A percentile compares a stretch with the other conserved stretches of the same genome.
Evolutionary conservation across 2,113 vertebrate species (phyloP).

Genomic region (Diadophis punctatus): DNA sequence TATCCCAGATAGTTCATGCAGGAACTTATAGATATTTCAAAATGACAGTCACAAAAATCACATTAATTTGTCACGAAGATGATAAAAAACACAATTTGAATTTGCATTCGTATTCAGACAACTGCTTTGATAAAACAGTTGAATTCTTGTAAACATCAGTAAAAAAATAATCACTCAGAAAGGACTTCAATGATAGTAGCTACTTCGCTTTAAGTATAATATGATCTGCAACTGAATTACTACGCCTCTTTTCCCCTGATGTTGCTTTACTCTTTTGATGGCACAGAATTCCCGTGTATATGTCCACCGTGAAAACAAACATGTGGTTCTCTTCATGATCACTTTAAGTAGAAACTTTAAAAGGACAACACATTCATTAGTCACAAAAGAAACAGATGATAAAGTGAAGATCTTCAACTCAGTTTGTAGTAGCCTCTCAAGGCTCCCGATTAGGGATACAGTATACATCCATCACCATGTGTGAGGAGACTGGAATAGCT

Average conservation of each 20-base stretch:
- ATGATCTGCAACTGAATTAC: background rate
- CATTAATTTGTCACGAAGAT: background rate
- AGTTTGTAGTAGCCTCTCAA: background rate
- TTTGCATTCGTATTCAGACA: conserved; percentile 34
- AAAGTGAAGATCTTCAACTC: background rate
- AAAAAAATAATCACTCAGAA: conserved; percentile 46
- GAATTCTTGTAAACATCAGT: conserved; percentile 35
- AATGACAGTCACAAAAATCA: background rate
- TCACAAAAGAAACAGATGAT: background rate
- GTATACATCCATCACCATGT: background rate
- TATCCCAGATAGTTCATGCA: background rate
- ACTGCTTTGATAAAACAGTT: conserved; percentile 37
- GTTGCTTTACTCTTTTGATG: background rate
- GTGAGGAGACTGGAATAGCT: background rate
- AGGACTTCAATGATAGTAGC: conserved; percentile 33
- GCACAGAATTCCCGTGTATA: background rate
- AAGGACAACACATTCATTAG: background rate
- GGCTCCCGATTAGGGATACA: background rate
- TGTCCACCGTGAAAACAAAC: background rate
- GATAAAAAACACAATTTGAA: conserved; percentile 19
- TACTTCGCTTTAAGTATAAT: conserved; percentile 21
- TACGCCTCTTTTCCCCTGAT: background rate
- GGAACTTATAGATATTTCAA: background rate
- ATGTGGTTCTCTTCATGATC: background rate
- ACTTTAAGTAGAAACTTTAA: background rate